These are phyloP conservation scores for Callochromis pleurospilus DNA, from an alignment of 2,113 vertebrate genomes.

Conservation along the genomic window DNA sequence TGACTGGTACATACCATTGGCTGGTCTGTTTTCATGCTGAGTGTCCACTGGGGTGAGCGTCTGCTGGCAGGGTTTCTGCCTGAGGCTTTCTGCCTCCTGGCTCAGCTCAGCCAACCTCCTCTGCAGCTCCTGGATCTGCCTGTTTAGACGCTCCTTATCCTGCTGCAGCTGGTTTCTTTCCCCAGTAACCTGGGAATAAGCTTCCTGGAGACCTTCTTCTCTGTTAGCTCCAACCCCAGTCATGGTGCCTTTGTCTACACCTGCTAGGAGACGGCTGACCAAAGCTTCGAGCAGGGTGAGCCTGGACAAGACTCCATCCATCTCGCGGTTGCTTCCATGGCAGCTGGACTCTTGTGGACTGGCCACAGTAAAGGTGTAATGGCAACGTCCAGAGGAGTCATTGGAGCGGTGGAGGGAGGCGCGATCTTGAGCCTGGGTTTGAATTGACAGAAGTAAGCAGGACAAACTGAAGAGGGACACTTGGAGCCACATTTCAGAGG, in stretches of 20 bases:
- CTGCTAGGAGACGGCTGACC: slow-evolving; percentile 40
- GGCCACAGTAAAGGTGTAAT: slow-evolving; percentile 60
- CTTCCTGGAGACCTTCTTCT: slow-evolving; percentile 16
- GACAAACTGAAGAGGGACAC: slow-evolving; percentile 13
- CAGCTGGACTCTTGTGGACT: slow-evolving; percentile 47
- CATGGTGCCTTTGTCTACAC: neutral
- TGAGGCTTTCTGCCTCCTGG: slow-evolving; percentile 44
- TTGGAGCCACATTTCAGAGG: slow-evolving; percentile 40
- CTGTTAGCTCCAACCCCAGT: neutral
- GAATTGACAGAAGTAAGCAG: neutral
- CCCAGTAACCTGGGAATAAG: slow-evolving; percentile 11
- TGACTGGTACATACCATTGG: slow-evolving; percentile 31
- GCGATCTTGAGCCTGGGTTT: slow-evolving; percentile 4
- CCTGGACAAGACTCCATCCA: slow-evolving; percentile 36
- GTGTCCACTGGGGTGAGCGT: neutral
- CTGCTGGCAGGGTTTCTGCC: slow-evolving; percentile 33
- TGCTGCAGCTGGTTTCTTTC: slow-evolving; percentile 51
- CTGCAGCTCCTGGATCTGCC: slow-evolving; percentile 50
- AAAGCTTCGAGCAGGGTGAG: slow-evolving; percentile 50
- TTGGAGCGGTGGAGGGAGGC: slow-evolving; percentile 25
- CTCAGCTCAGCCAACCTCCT: slow-evolving; percentile 37
- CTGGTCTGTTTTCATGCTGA: slow-evolving; percentile 13
- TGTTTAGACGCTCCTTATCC: slow-evolving; percentile 47
- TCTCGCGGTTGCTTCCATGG: slow-evolving; percentile 8
- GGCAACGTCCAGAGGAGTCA: slow-evolving; percentile 33